phyloP scores from a whole-genome alignment of 1,140 invertebrate genomes.

The Aethina tumida region DNA sequence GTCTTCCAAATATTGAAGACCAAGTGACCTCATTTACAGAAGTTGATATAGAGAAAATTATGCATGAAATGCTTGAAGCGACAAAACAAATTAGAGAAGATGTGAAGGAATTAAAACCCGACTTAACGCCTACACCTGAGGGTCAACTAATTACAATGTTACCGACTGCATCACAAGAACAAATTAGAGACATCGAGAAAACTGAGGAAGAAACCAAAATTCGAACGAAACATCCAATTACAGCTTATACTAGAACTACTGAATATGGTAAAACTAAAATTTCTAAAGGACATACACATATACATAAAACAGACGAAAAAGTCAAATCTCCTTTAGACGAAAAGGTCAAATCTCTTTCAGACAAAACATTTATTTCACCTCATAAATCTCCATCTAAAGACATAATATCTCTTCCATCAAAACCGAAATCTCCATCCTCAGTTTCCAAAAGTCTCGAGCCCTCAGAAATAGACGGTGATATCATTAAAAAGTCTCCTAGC shows the following conservation, averaged over 20 bases:
- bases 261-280: constrained; percentile 8
- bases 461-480: too few relatives aligned
- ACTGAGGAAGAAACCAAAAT: constrained; percentile 12
- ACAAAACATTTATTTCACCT: too few relatives aligned
- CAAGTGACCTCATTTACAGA: constrained; percentile 19
- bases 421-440: too few relatives aligned
- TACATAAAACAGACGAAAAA: too few relatives aligned
- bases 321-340: too few relatives aligned
- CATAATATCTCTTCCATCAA: too few relatives aligned
- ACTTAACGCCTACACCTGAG: constrained; percentile 43
- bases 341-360: too few relatives aligned
- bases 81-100: constrained; percentile 42
- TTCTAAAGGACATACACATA: background rate
- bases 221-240: background rate
- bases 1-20: constrained; percentile 11
- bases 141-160: constrained; percentile 31
- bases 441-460: too few relatives aligned
- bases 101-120: constrained; percentile 43
- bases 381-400: too few relatives aligned
- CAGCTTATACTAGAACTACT: too few relatives aligned
- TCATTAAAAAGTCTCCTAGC: too few relatives aligned
- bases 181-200: constrained; percentile 17
- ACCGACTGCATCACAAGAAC: constrained; percentile 17
- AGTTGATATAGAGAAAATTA: constrained; percentile 38
- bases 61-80: constrained; percentile 41